phyloP scores from a whole-genome alignment of 1,140 invertebrate genomes.

The Bilobella aurantiaca region DNA sequence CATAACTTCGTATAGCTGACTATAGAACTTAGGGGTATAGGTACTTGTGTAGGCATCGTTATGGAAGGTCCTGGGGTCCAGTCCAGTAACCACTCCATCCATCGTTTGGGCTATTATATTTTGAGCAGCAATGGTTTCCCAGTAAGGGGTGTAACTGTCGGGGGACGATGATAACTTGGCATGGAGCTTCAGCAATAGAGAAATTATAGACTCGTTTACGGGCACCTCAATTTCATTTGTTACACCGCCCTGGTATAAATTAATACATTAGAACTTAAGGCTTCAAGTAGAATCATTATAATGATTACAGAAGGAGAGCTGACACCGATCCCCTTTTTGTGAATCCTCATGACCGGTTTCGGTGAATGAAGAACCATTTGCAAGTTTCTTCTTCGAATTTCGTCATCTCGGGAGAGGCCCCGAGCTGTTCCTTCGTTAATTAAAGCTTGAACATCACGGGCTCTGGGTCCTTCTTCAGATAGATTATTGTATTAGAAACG shows the following conservation, averaged over 20 bases:
- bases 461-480: too few species aligned
- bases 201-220: conserved; percentile 65
- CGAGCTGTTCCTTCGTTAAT: neutral
- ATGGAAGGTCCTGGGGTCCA: conserved; percentile 14
- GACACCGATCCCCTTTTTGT: conserved; percentile 24
- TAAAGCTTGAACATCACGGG: too few species aligned
- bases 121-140: conserved; percentile 25
- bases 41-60: conserved; percentile 26
- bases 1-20: conserved; percentile 18
- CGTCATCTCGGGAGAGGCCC: neutral
- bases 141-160: conserved; percentile 57
- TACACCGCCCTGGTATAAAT: neutral
- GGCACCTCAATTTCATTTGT: conserved; percentile 45
- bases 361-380: conserved; percentile 24
- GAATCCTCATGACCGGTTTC: conserved; percentile 23
- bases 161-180: conserved; percentile 72
- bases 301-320: conserved; percentile 17
- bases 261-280: neutral
- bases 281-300: neutral
- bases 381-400: neutral
- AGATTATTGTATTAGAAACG: too few species aligned
- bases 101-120: conserved; percentile 22
- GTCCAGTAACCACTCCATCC: conserved; percentile 16
- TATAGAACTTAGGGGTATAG: conserved; percentile 21
- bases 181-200: conserved; percentile 77